Percentiles rank a stretch among this genome's conserved stretches.
These are phyloP conservation scores for Aethes cnicana DNA, from an alignment of 2,888 invertebrate species.

Conservation along the genomic window DNA sequence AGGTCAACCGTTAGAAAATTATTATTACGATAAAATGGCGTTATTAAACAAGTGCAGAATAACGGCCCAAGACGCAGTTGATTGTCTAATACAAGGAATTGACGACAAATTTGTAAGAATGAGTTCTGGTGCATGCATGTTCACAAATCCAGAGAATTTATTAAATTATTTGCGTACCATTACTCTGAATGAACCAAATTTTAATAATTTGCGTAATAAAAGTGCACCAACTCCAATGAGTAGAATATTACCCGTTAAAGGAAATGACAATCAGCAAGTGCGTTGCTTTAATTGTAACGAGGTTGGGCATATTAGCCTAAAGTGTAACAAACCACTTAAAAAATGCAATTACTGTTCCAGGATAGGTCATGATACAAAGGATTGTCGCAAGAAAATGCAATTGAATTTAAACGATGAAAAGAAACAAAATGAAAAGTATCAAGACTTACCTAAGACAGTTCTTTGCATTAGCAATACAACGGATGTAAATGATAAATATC, in stretches of 20 bases:
- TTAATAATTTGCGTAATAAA: neutral
- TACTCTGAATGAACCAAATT: neutral
- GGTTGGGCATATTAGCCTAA: slow-evolving; percentile 26
- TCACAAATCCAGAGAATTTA: slow-evolving; percentile 33
- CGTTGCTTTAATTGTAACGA: slow-evolving; percentile 18
- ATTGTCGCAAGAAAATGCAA: too few species aligned
- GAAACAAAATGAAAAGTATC: neutral
- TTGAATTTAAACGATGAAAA: neutral
- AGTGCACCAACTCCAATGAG: too few species aligned
- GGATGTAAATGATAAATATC: too few species aligned
- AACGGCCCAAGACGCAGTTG: slow-evolving; percentile 33
- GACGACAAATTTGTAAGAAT: slow-evolving; percentile 37
- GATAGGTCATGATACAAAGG: slow-evolving; percentile 11
- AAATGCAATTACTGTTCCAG: slow-evolving; percentile 14
- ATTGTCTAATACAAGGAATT: slow-evolving; percentile 35
- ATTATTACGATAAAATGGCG: slow-evolving; percentile 37
- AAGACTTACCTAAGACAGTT: too few species aligned
- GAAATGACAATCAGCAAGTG: too few species aligned
- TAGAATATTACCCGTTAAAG: too few species aligned
- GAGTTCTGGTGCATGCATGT: slow-evolving; percentile 32
- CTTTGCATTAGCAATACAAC: too few species aligned
- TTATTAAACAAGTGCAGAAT: slow-evolving; percentile 36
- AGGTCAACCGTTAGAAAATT: slow-evolving; percentile 34
- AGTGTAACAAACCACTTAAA: slow-evolving; percentile 28
- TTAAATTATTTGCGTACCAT: slow-evolving; percentile 28